Evolutionary conservation across 2,888 invertebrate genomes (phyloP).

Genomic region (Lissonota sp.): DNA sequence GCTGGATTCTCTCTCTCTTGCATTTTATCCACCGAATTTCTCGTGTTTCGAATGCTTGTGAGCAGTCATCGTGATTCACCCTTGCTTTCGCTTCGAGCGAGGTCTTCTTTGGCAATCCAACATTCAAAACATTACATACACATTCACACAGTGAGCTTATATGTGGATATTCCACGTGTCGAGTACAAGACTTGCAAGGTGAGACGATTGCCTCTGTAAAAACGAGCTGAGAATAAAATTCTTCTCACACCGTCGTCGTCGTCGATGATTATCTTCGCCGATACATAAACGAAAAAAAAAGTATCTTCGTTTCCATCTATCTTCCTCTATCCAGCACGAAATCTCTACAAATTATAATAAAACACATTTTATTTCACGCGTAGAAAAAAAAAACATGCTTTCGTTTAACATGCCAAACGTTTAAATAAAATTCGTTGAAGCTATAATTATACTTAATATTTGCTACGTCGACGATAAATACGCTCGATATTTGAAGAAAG

Average conservation of each 20-base stretch:
- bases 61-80: conserved; percentile 45
- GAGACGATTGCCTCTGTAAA: conserved; percentile 38
- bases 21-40: conserved; percentile 40
- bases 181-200: conserved; percentile 34
- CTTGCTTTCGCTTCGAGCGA: conserved; percentile 57
- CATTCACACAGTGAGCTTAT: background rate
- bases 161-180: background rate
- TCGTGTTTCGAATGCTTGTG: conserved; percentile 9
- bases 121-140: background rate
- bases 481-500: background rate
- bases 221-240: conserved; percentile 37
- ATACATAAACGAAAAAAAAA: background rate
- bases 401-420: background rate
- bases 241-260: conserved; percentile 20
- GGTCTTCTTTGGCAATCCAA: conserved; percentile 51
- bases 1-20: conserved; percentile 16
- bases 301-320: background rate
- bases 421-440: conserved; percentile 21
- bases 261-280: conserved; percentile 4
- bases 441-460: conserved; percentile 1
- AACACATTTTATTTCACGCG: conserved; percentile 35
- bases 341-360: conserved; percentile 27
- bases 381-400: too few species aligned
- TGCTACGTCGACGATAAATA: conserved; percentile 19
- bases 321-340: background rate